A percentile compares a stretch with the other conserved stretches of the same genome.
phyloP scores from a whole-genome alignment of 2,113 vertebrate species.

The Tympanuchus pallidicinctus region DNA sequence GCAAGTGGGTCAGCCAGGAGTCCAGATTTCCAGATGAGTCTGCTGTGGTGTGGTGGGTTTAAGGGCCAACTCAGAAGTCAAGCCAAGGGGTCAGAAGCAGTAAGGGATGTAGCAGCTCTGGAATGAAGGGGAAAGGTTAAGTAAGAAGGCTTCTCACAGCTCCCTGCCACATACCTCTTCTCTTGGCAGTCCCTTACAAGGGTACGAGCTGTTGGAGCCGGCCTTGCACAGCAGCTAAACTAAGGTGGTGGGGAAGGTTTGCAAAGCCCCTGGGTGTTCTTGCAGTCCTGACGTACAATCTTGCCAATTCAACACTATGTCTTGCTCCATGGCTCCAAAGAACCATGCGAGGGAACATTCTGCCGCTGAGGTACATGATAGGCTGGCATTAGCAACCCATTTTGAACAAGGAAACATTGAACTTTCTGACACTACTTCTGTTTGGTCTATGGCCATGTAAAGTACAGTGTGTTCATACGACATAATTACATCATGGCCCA shows the following conservation, averaged over 20 bases:
- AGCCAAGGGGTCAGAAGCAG: neutral
- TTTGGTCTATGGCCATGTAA: neutral
- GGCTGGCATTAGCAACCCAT: accelerated
- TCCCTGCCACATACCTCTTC: accelerated
- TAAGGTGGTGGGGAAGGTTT: neutral
- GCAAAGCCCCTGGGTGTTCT: too few relatives aligned
- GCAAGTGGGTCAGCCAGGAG: neutral
- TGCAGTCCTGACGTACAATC: neutral
- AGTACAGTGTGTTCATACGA: neutral
- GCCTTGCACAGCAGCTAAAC: accelerated
- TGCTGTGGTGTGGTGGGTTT: accelerated
- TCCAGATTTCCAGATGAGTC: neutral
- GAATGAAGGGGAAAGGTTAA: neutral
- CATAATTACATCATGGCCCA: neutral
- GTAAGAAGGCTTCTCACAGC: neutral
- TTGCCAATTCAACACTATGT: accelerated
- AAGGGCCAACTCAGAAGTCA: neutral
- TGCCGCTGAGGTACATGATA: neutral
- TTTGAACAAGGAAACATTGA: neutral
- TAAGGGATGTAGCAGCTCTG: accelerated
- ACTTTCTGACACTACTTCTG: neutral
- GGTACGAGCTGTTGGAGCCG: accelerated
- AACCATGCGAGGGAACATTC: neutral
- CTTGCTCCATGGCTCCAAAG: accelerated
- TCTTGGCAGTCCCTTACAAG: accelerated